phyloP scores from a whole-genome alignment of 2,797 vertebrate genomes.

The Tadarida brasiliensis region DNA sequence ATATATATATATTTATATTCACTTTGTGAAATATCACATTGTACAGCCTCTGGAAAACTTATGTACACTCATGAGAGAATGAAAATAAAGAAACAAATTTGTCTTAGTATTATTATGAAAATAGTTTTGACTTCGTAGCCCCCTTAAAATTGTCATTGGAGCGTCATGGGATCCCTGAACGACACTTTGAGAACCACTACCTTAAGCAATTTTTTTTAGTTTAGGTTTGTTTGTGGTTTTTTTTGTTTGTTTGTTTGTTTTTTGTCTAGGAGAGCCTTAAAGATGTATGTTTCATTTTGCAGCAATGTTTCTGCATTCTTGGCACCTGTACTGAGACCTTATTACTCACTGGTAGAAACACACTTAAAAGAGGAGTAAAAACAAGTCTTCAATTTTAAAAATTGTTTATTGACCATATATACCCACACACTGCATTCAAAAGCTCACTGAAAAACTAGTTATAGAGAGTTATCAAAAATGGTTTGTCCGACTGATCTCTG shows the following conservation, averaged over 20 bases:
- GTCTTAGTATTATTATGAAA: conserved; percentile 42
- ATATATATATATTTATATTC: no score
- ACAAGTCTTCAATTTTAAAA: neutral
- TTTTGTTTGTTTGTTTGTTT: neutral
- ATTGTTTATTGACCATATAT: neutral
- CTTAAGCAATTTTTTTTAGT: neutral
- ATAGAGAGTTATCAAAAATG: neutral
- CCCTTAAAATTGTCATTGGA: neutral
- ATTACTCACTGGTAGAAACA: conserved; percentile 6
- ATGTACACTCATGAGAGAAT: neutral
- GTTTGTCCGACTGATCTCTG: conserved; percentile 7
- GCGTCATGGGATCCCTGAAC: neutral
- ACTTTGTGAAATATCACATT: neutral
- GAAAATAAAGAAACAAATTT: conserved; percentile 20
- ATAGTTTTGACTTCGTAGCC: conserved; percentile 35
- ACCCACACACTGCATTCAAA: neutral
- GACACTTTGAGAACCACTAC: conserved; percentile 9
- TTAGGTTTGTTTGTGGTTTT: neutral
- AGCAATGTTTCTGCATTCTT: conserved; percentile 30
- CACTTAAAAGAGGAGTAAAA: conserved; percentile 33
- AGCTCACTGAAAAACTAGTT: neutral
- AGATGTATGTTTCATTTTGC: conserved; percentile 18
- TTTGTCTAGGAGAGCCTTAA: neutral
- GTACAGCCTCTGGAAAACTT: neutral
- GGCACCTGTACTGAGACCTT: neutral